A percentile compares a stretch with the other conserved stretches of the same genome.
phyloP scores from a whole-genome alignment of 2,113 vertebrate species.

The Sciurus niger region DNA sequence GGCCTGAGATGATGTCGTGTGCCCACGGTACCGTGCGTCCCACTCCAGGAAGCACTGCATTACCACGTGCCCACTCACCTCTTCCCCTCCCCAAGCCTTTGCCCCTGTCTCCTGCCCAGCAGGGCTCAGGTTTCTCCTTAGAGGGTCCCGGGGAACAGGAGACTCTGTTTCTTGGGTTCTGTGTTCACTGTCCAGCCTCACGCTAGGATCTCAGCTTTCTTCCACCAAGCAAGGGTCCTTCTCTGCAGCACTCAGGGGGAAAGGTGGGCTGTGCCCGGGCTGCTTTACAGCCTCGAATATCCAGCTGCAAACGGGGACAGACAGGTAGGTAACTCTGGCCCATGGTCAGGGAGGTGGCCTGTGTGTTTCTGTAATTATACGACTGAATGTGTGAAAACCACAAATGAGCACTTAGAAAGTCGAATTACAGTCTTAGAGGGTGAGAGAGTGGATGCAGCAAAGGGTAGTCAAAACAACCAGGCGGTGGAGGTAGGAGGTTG shows the following conservation, averaged over 20 bases:
- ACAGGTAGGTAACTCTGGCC: constrained; percentile 59
- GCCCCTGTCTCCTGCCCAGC: not conserved
- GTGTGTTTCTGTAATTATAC: constrained; percentile 68
- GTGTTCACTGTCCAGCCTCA: not conserved
- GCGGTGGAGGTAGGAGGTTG: not conserved
- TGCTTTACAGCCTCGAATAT: not conserved
- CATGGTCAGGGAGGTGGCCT: constrained; percentile 51
- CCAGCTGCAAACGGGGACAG: not conserved
- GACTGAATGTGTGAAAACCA: constrained; percentile 60
- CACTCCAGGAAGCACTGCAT: not conserved
- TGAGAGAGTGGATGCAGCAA: constrained; percentile 3
- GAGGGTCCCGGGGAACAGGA: not conserved
- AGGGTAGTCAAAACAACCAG: constrained; percentile 5
- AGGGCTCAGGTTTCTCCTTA: not conserved
- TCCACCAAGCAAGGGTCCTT: not conserved
- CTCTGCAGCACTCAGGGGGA: not conserved
- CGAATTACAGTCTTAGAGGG: constrained; percentile 68
- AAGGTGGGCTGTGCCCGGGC: not conserved
- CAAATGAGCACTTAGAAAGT: constrained; percentile 73
- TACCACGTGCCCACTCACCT: not conserved
- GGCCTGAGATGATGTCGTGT: not conserved
- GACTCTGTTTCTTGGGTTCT: not conserved
- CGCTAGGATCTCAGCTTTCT: not conserved
- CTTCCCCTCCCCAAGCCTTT: not conserved
- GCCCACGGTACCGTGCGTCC: accelerated